Evolutionary conservation across 2,113 vertebrate species (phyloP), one percentile per base, ranked within the genome.

Genomic region (Nerophis lumbriciformis): DNA sequence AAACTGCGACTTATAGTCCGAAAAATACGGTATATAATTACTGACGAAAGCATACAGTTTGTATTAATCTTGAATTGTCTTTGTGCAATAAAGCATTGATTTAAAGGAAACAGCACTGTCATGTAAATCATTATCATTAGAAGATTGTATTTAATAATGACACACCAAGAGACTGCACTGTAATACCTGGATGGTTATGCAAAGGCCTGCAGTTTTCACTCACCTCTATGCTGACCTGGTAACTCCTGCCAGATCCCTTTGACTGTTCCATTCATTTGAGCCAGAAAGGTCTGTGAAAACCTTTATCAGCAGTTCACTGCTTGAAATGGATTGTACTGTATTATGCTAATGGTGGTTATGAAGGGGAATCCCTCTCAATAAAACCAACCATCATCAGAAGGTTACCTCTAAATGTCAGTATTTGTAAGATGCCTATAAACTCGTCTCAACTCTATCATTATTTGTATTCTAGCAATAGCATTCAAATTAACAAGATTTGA

Each of bases 231-330:
- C 61, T 65, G 63, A 63, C 60, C 50, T 64, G 48, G 62, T 66
- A 45, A 28, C 63, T 53, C 36, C 64, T 85, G 77, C 72, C 85
- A 78, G 66, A 37, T 76, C 64, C 38, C 47, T 53, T 78, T 67
- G 49, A 63, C 62, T 42, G 1, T 60, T 63, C 78, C 62, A 36
- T 78, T 73, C 72, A 81, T 82, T 81, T 75, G 54, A 71, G 44
- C 64, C 44, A 53, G 53, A 72, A 63, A 72, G 53, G 36, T 36
- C 1, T 3, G 9, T 53, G 15, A 73, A 72, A 66, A 50, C 69
- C 39, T 51, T 7, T 8, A 55, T 84, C 81, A 81, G 78, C 79
- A 73, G 48, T 79, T 58, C 56, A 58, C 21, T 64, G 69, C 72
- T 68, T 28, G 35, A 11, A 45, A 45, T 45, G 12, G 48, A 60